phyloP scores from a whole-genome alignment of 2,888 invertebrate genomes.

The Tenodera sinensis region DNA sequence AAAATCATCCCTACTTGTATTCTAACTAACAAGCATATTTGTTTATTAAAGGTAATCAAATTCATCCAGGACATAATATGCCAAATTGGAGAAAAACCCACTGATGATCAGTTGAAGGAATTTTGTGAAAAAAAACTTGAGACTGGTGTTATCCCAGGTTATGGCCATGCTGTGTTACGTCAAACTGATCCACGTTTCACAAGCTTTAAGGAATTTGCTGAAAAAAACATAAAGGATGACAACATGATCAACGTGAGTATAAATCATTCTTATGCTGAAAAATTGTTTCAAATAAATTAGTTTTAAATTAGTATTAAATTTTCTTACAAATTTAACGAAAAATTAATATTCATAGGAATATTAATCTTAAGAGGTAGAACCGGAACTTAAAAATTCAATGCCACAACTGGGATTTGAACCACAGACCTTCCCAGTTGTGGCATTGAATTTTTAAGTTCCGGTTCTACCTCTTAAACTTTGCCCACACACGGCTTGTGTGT shows the following conservation, averaged over 20 bases:
- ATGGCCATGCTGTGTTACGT: constrained; percentile 60
- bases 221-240: constrained; percentile 55
- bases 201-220: constrained; percentile 59
- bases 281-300: constrained; percentile 36
- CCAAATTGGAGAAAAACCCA: constrained; percentile 47
- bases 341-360: too few relatives aligned
- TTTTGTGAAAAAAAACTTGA: constrained; percentile 59
- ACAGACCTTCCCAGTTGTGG: too few relatives aligned
- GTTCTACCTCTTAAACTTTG: too few relatives aligned
- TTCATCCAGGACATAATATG: constrained; percentile 54
- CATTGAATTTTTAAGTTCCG: too few relatives aligned
- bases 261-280: neutral
- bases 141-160: constrained; percentile 60
- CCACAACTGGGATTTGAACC: too few relatives aligned
- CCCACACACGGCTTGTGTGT: too few relatives aligned
- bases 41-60: constrained; percentile 51
- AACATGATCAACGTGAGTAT: neutral
- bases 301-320: too few relatives aligned
- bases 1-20: too few relatives aligned
- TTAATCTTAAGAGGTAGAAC: too few relatives aligned
- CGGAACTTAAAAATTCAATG: too few relatives aligned
- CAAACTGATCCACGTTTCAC: constrained; percentile 62
- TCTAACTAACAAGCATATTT: neutral
- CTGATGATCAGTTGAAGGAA: constrained; percentile 53
- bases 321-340: too few relatives aligned